Evolutionary conservation across 1,140 invertebrate species (phyloP).

Genomic region (Stegodyphus dumicola): DNA sequence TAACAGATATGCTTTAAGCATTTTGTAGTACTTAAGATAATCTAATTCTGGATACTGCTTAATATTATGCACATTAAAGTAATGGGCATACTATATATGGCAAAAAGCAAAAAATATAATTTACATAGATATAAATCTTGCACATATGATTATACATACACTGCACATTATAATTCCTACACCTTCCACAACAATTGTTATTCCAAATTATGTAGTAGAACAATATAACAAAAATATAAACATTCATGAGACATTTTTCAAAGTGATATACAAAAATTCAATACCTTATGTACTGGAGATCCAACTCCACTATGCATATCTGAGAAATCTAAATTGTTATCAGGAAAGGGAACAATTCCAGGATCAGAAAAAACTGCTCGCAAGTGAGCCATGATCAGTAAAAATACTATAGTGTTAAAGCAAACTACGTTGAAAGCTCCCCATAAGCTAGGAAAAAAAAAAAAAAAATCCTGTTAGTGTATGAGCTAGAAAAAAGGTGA

Average conservation of each 20-base stretch:
- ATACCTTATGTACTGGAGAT: constrained; percentile 55
- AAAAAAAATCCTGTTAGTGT: neutral
- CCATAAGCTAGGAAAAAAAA: constrained; percentile 78
- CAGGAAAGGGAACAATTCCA: constrained; percentile 85
- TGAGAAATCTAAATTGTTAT: constrained; percentile 85
- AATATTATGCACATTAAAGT: no score
- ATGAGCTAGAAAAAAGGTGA: no score
- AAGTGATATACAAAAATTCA: neutral
- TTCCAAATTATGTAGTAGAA: neutral
- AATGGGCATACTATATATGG: no score
- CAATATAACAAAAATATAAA: neutral
- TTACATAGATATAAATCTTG: no score
- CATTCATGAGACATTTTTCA: neutral
- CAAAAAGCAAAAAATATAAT: no score
- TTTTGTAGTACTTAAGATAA: no score
- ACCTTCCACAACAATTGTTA: neutral
- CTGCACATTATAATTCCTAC: no score
- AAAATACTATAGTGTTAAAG: constrained; percentile 84
- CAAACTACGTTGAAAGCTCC: constrained; percentile 83
- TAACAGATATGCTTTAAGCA: no score
- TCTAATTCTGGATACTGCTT: no score
- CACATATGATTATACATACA: no score
- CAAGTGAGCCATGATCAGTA: constrained; percentile 81
- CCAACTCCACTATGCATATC: constrained; percentile 77
- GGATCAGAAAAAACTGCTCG: constrained; percentile 90